Percentiles rank a stretch among this genome's conserved stretches.
These are phyloP conservation scores for Drymodes brunneopygia DNA, from an alignment of 2,113 vertebrate genomes.

Conservation along the genomic window DNA sequence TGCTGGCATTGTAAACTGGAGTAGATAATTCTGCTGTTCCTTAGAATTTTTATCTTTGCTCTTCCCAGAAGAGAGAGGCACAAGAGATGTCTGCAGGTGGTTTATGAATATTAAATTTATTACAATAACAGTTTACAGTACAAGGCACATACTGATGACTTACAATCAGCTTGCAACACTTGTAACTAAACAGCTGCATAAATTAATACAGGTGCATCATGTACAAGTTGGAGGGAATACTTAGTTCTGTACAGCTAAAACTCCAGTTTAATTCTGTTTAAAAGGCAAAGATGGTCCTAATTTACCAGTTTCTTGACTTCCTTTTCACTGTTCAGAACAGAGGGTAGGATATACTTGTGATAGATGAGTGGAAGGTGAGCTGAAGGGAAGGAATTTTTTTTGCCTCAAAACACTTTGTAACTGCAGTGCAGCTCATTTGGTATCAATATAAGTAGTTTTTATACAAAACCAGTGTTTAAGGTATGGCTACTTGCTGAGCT, in stretches of 20 bases:
- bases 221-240: conserved; percentile 45
- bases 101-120: conserved; percentile 67
- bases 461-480: neutral
- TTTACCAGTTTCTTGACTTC: neutral
- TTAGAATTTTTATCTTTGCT: neutral
- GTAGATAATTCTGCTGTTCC: neutral
- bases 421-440: neutral
- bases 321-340: neutral
- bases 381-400: neutral
- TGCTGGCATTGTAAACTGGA: neutral
- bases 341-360: neutral
- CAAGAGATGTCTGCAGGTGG: neutral
- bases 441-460: neutral
- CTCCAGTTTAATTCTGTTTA: conserved; percentile 52
- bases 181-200: conserved; percentile 65
- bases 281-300: conserved; percentile 34
- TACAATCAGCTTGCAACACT: conserved; percentile 68
- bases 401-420: neutral
- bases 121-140: conserved; percentile 69
- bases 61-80: neutral
- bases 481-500: neutral
- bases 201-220: conserved; percentile 61
- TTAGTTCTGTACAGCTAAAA: conserved; percentile 65
- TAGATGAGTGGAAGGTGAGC: neutral
- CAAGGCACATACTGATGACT: conserved; percentile 71